Conservation (phyloP, 2,888 invertebrate species). For the Rutpela maculata region DNA sequence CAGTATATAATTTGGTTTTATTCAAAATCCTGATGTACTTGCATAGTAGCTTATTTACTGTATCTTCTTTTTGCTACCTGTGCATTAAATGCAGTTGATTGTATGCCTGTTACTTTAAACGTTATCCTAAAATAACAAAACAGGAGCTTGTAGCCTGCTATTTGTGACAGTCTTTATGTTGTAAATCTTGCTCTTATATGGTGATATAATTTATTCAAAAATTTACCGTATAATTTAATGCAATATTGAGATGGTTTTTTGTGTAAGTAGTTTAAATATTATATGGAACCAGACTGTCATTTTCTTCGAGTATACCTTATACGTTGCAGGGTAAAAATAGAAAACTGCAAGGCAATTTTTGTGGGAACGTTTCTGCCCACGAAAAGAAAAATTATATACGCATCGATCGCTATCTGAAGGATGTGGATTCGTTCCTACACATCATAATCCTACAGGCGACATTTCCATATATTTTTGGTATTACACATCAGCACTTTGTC, state of each 20-base stretch:
- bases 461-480: too few relatives aligned
- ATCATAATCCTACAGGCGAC: too few relatives aligned
- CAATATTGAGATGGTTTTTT: background rate
- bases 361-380: too few relatives aligned
- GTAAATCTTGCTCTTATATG: background rate
- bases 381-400: too few relatives aligned
- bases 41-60: background rate
- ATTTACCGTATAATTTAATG: background rate
- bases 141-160: background rate
- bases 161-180: background rate
- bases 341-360: too few relatives aligned
- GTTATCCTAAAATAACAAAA: background rate
- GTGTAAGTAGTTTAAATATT: background rate
- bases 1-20: background rate
- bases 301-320: too few relatives aligned
- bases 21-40: background rate
- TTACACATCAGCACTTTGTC: too few relatives aligned
- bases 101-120: background rate
- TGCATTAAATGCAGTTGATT: background rate
- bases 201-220: background rate
- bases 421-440: too few relatives aligned
- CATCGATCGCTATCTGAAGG: too few relatives aligned
- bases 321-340: too few relatives aligned
- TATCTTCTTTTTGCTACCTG: background rate
- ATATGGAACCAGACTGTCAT: background rate